Conservation (phyloP, 2,113 vertebrate species). For the Cryptotis parvus region DNA sequence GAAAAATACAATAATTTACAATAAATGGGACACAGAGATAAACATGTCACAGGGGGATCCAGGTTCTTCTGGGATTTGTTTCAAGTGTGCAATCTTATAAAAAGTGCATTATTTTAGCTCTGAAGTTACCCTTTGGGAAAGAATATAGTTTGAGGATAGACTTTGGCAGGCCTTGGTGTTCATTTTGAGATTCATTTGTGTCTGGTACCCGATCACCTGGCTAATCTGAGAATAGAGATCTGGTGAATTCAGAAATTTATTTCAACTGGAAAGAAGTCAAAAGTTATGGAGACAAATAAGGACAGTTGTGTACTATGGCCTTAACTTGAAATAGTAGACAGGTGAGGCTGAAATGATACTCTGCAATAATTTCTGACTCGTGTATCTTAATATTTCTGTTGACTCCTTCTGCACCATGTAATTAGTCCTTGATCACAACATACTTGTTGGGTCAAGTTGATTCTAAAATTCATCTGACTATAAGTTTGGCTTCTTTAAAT, state of each 20-base stretch:
- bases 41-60: neutral
- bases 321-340: neutral
- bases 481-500: slow-evolving; percentile 5
- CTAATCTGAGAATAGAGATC: neutral
- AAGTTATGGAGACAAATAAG: neutral
- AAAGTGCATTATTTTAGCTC: neutral
- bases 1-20: slow-evolving; percentile 18
- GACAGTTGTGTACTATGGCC: neutral
- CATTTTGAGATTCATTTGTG: neutral
- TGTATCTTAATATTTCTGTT: neutral
- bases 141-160: neutral
- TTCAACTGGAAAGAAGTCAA: slow-evolving; percentile 5
- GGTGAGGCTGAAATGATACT: neutral
- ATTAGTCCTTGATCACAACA: neutral
- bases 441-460: neutral
- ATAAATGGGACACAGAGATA: neutral
- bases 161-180: neutral
- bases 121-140: neutral
- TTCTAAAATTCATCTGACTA: slow-evolving; percentile 30
- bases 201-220: neutral
- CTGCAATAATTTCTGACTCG: neutral
- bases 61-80: neutral
- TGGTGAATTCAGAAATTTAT: neutral
- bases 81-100: neutral
- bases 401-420: neutral